Percentiles rank a stretch among this genome's conserved stretches.
Evolutionary conservation across 1,140 invertebrate genomes (phyloP).

Genomic region (Drosophila leontia): DNA sequence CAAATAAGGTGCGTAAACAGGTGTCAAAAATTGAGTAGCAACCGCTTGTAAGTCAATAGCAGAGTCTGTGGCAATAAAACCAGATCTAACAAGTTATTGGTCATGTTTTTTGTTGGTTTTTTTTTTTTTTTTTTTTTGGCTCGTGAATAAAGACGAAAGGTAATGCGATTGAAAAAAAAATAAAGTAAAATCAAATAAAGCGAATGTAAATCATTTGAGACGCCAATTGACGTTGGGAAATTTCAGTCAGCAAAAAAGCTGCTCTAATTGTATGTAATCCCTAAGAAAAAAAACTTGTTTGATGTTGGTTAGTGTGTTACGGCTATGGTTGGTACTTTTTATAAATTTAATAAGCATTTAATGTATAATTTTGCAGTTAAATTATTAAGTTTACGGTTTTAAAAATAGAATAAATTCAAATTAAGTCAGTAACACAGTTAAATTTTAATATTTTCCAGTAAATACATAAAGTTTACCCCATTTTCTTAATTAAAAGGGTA

Average conservation of each 20-base stretch:
- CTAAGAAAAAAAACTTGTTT: conserved; percentile 23
- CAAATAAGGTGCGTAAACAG: conserved; percentile 72
- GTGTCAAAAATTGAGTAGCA: conserved; percentile 64
- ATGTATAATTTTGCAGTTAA: background rate
- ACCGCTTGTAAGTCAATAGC: conserved; percentile 35
- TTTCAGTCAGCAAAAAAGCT: conserved; percentile 52
- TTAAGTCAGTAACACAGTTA: fast-evolving
- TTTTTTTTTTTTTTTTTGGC: conserved; percentile 6
- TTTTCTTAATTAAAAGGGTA: background rate
- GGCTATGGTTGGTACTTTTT: background rate
- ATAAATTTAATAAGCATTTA: background rate
- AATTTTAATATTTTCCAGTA: background rate
- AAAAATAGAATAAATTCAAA: background rate
- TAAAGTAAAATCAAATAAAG: conserved; percentile 24
- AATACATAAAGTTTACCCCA: background rate
- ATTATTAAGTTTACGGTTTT: background rate
- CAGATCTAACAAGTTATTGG: conserved; percentile 33
- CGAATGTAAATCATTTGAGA: conserved; percentile 48
- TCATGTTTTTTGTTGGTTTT: conserved; percentile 20
- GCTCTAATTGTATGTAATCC: conserved; percentile 75
- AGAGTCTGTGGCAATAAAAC: conserved; percentile 37
- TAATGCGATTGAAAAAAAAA: conserved; percentile 9
- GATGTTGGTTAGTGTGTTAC: conserved; percentile 11
- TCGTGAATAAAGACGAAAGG: conserved; percentile 12
- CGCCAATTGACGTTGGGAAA: conserved; percentile 49